Conservation (phyloP, 2,113 vertebrate species). For the Anolis carolinensis region DNA sequence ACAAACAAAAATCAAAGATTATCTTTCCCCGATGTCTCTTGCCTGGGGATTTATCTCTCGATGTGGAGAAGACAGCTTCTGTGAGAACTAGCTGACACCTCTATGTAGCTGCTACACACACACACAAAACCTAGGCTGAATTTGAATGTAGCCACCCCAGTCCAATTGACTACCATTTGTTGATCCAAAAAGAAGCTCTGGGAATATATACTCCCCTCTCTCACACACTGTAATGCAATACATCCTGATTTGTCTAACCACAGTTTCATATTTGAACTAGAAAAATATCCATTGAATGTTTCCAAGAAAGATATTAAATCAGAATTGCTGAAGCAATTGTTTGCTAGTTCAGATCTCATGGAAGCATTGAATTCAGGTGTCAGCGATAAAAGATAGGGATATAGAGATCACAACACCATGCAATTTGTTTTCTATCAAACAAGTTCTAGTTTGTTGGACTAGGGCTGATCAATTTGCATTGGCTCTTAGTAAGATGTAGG, state of each 20-base stretch:
- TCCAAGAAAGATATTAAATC: too few relatives aligned
- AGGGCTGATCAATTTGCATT: too few relatives aligned
- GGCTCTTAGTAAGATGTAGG: too few relatives aligned
- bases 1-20: too few relatives aligned
- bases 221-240: background rate
- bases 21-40: too few relatives aligned
- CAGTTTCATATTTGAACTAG: background rate
- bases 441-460: too few relatives aligned
- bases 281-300: background rate
- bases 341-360: too few relatives aligned
- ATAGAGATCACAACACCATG: background rate
- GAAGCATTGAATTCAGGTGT: too few relatives aligned
- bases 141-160: background rate
- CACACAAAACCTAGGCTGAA: background rate
- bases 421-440: background rate
- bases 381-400: background rate
- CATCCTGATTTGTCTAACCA: background rate
- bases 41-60: too few relatives aligned
- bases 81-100: too few relatives aligned
- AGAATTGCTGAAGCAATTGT: too few relatives aligned
- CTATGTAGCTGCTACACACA: slow-evolving; percentile 2
- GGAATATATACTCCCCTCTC: background rate
- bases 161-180: background rate
- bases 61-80: too few relatives aligned
- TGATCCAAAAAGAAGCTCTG: background rate